Percentiles rank a stretch among this genome's conserved stretches.
Evolutionary conservation across 1,140 invertebrate genomes (phyloP).

Genomic region (Calycopis cecrops): DNA sequence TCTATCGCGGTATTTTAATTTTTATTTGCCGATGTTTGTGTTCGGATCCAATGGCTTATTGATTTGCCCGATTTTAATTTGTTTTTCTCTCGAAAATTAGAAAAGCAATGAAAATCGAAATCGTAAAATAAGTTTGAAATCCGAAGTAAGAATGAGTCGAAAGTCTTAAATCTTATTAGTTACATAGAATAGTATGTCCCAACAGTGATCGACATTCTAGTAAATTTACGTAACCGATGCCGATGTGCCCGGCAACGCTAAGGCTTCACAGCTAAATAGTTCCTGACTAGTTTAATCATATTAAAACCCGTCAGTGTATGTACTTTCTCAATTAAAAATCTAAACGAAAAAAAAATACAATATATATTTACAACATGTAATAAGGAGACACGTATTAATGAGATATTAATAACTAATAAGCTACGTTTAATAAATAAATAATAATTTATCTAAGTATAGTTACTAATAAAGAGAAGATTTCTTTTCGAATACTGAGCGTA

Average conservation of each 20-base stretch:
- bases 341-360: not conserved
- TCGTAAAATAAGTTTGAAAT: no score
- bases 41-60: no score
- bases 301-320: slow-evolving; percentile 15
- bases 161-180: no score
- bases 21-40: no score
- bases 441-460: slow-evolving; percentile 63
- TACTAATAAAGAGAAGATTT: slow-evolving; percentile 55
- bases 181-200: no score
- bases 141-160: no score
- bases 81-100: no score
- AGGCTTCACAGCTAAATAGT: slow-evolving; percentile 21
- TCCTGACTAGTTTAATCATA: slow-evolving; percentile 20
- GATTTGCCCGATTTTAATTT: no score
- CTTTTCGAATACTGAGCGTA: slow-evolving; percentile 66
- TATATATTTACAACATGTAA: slow-evolving; percentile 22
- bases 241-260: not conserved
- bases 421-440: slow-evolving; percentile 68
- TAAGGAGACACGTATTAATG: slow-evolving; percentile 40
- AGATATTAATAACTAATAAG: slow-evolving; percentile 54
- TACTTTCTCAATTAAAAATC: slow-evolving; percentile 15
- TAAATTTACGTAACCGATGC: slow-evolving; percentile 17
- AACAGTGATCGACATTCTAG: no score
- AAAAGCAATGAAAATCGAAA: no score
- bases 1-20: no score